These are phyloP conservation scores for Aspiorhynchus laticeps DNA, from an alignment of 2,113 vertebrate genomes.

Conservation along the genomic window DNA sequence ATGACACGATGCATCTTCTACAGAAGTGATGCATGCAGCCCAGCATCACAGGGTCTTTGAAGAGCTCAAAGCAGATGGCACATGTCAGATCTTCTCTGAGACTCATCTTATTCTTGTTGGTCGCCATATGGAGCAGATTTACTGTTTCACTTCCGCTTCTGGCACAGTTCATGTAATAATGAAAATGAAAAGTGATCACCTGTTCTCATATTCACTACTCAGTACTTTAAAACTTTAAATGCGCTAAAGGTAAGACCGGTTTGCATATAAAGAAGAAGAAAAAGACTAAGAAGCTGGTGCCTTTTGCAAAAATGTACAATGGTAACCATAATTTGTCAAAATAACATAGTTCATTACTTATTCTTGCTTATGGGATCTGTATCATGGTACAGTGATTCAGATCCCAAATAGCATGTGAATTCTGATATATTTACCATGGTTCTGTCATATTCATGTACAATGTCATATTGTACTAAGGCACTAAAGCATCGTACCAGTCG, in stretches of 20 bases:
- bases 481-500: too few relatives aligned
- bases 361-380: background rate
- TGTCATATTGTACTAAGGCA: background rate
- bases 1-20: conserved; percentile 79
- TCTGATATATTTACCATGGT: background rate
- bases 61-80: conserved; percentile 85
- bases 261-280: background rate
- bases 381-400: background rate
- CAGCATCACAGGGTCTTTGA: conserved; percentile 85
- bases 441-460: background rate
- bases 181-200: background rate
- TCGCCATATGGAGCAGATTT: conserved; percentile 32
- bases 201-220: conserved; percentile 14
- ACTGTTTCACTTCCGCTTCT: conserved; percentile 51
- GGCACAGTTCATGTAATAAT: background rate
- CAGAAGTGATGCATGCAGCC: conserved; percentile 91
- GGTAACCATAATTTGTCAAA: background rate
- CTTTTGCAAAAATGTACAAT: background rate
- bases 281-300: background rate
- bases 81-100: conserved; percentile 86
- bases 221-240: background rate
- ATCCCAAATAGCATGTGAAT: background rate
- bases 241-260: background rate
- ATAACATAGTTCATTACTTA: background rate
- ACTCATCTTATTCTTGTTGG: conserved; percentile 59